Evolutionary conservation across 2,113 vertebrate species (phyloP).

Genomic region (Silurus asotus): DNA sequence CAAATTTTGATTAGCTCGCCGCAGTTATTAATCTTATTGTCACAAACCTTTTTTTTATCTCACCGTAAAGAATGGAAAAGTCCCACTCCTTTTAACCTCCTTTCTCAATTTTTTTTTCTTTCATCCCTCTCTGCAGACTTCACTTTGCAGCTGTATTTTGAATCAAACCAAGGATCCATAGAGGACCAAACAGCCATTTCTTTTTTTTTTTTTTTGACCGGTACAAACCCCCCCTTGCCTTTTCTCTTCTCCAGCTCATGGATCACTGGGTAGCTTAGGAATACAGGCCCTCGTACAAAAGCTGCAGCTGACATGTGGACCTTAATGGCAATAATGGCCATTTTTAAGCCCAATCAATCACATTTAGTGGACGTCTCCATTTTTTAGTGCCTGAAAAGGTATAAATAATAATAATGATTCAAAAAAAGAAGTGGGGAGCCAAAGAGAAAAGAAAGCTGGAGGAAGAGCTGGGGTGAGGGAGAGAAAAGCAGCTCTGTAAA

Average conservation of each 20-base stretch:
- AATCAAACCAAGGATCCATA: conserved; percentile 91
- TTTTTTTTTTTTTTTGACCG: conserved; percentile 75
- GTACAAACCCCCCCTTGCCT: conserved; percentile 84
- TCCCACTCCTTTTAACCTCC: conserved; percentile 61
- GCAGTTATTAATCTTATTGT: conserved; percentile 68
- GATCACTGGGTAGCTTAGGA: conserved; percentile 99
- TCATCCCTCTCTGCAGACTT: conserved; percentile 60
- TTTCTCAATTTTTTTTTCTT: conserved; percentile 60
- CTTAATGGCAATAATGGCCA: conserved; percentile 97
- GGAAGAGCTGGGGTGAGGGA: conserved; percentile 48
- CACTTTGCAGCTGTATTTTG: conserved; percentile 91
- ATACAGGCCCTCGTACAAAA: conserved; percentile 88
- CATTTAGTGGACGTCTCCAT: conserved; percentile 99
- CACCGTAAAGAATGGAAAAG: conserved; percentile 53
- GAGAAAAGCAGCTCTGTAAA: conserved; percentile 89
- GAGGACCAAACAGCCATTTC: conserved; percentile 77
- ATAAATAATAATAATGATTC: conserved; percentile 93
- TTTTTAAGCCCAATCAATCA: conserved; percentile 99
- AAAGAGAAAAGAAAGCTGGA: conserved; percentile 64
- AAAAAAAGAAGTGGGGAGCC: conserved; percentile 50
- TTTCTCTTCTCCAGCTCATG: conserved; percentile 73
- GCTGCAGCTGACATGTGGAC: conserved; percentile 92
- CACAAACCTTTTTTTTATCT: conserved; percentile 55
- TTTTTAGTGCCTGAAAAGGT: conserved; percentile 97
- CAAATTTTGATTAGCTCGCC: conserved; percentile 55